phyloP scores from a whole-genome alignment of 2,888 invertebrate species.

The Cerceris rybyensis region DNA sequence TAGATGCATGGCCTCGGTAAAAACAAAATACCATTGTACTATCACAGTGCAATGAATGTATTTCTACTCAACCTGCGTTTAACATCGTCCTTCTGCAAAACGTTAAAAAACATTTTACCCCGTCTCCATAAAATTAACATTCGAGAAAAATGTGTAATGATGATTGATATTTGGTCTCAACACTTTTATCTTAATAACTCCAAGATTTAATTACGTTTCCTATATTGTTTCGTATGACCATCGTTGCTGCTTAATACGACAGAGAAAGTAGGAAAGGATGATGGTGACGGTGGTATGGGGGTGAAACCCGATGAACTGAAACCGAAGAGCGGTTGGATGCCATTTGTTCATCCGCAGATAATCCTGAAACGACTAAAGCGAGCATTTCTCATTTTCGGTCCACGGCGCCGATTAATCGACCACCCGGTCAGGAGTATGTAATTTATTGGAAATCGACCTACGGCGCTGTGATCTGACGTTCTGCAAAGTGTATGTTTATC shows the following conservation, averaged over 20 bases:
- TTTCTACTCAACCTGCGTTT: too few relatives aligned
- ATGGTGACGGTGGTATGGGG: too few relatives aligned
- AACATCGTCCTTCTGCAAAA: too few relatives aligned
- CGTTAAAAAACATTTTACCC: too few relatives aligned
- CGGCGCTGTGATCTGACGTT: slow-evolving; percentile 11
- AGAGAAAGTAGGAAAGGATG: neutral
- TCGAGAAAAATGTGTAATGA: neutral
- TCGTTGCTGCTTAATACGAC: slow-evolving; percentile 2
- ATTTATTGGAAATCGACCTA: slow-evolving; percentile 35
- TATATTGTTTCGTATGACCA: neutral
- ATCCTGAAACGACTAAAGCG: slow-evolving; percentile 16
- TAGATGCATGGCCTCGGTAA: too few relatives aligned
- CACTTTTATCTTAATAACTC: neutral
- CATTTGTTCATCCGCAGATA: slow-evolving; percentile 6
- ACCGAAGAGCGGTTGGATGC: neutral
- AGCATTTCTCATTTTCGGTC: slow-evolving; percentile 33
- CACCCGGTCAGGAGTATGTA: slow-evolving; percentile 13
- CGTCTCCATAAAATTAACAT: neutral
- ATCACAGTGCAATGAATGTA: too few relatives aligned
- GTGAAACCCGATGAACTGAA: slow-evolving; percentile 1
- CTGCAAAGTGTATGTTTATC: neutral
- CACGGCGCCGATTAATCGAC: slow-evolving; percentile 33
- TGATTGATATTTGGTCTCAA: neutral
- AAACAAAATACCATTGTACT: too few relatives aligned
- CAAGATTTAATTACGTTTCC: neutral